Base-by-base conservation (phyloP, 2,113 vertebrate species). In the Colossoma macropomum region DNA sequence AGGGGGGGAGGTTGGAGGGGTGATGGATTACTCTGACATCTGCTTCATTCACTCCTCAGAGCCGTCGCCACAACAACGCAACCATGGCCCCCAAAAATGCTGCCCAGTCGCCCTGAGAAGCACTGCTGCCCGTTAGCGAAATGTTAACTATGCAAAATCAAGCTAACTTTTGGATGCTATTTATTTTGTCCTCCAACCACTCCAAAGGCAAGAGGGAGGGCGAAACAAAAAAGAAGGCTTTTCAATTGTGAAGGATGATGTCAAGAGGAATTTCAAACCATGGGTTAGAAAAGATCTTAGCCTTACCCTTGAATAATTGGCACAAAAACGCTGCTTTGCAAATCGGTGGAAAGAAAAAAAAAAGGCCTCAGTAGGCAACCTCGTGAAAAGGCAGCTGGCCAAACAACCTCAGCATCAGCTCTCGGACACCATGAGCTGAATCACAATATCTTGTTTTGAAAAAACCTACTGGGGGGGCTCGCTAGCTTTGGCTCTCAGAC, bases 1-100 rank as follows among this genome's bases (percentile, higher is more conserved):
- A 41, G 69, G 85, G 90, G 90, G 92, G 91, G 92, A 77, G 91
- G 92, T 82, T 89, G 23, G 89, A 80, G 1, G 89, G 90, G 91
- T 96, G 96, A 96, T 95, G 94, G 95, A 97, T 96, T 93, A 94
- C 94, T 92, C 92, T 95, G 95, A 95, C 96, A 96, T 96, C 94
- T 95, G 95, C 93, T 94, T 95, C 95, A 96, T 95, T 96, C 96
- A 96, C 91, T 93, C 92, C 90, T 92, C 91, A 89, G 91, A 91
- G 86, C 92, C 91, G 96, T 98, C 95, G 94, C 96, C 94, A 95
- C 93, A 94, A 94, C 95, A 95, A 98, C 93, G 86, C 81, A 89
- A 92, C 88, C 78, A 92, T 86, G 90, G 93, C 90, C 92, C 89
- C 87, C 94, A 96, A 94, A 96, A 97, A 99, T 96, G 95, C 92